Conservation (phyloP, 2,113 vertebrate genomes). For the Colius striatus region DNA sequence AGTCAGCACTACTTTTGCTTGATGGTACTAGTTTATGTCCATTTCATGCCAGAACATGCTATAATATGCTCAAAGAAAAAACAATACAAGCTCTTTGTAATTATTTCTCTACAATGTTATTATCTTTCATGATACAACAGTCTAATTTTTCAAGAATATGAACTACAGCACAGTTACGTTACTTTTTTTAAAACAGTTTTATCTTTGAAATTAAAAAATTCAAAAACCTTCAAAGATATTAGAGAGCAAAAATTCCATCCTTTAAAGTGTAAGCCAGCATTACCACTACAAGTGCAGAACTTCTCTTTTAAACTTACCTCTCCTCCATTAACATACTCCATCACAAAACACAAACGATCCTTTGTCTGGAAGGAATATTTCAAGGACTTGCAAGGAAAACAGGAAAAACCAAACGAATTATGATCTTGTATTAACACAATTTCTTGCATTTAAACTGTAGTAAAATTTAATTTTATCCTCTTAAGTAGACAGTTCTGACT, state of each 20-base stretch:
- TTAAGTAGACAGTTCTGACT: background rate
- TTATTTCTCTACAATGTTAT: background rate
- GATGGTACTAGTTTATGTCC: background rate
- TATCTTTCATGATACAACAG: background rate
- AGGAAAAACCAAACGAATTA: conserved; percentile 68
- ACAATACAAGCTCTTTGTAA: background rate
- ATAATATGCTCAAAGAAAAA: background rate
- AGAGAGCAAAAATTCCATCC: background rate
- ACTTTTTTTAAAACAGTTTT: background rate
- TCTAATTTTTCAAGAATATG: background rate
- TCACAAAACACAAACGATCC: conserved; percentile 97
- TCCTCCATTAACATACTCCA: conserved; percentile 98
- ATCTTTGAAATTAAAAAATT: background rate
- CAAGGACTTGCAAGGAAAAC: conserved; percentile 88
- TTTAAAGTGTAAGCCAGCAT: background rate
- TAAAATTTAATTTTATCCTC: conserved; percentile 8
- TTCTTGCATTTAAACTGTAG: background rate
- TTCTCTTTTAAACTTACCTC: conserved; percentile 83
- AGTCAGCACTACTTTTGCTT: background rate
- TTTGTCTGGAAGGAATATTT: conserved; percentile 99
- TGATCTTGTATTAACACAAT: conserved; percentile 3
- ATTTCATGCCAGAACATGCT: background rate
- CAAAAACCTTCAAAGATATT: background rate
- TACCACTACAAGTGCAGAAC: background rate
- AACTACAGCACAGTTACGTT: background rate